Conservation (phyloP, 2,888 invertebrate species). For the Xylota segnis region DNA sequence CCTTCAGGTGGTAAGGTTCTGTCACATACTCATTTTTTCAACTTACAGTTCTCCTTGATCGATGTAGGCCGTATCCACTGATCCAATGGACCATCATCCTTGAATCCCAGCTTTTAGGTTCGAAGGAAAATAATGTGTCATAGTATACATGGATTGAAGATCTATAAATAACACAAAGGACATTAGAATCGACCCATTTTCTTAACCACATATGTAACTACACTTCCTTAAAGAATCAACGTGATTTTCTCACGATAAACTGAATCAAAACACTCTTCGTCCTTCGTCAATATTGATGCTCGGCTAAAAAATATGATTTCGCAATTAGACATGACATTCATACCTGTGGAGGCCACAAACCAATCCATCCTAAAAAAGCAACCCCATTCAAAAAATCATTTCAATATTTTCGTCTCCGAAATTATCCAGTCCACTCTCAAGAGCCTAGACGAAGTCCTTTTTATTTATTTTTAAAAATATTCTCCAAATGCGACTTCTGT, state of each 20-base stretch:
- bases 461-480: conserved; percentile 22
- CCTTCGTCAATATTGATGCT: neutral
- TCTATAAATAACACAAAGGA: too few relatives aligned
- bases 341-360: neutral
- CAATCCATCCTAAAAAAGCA: conserved; percentile 24
- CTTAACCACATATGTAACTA: too few relatives aligned
- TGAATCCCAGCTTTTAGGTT: too few relatives aligned
- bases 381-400: neutral
- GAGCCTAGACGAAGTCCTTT: conserved; percentile 2
- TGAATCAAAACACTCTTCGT: neutral
- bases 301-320: neutral
- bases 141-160: too few relatives aligned
- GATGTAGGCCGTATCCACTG: too few relatives aligned
- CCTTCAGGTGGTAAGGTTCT: too few relatives aligned
- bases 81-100: too few relatives aligned
- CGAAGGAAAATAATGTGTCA: too few relatives aligned
- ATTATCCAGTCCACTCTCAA: conserved; percentile 14
- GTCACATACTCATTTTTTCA: too few relatives aligned
- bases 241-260: neutral
- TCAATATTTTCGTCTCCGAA: neutral
- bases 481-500: conserved; percentile 28
- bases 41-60: too few relatives aligned
- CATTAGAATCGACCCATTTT: too few relatives aligned
- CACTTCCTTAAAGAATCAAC: too few relatives aligned
- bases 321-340: neutral